These are phyloP conservation scores for Timema podura DNA, from an alignment of 2,888 invertebrate species.

Conservation along the genomic window DNA sequence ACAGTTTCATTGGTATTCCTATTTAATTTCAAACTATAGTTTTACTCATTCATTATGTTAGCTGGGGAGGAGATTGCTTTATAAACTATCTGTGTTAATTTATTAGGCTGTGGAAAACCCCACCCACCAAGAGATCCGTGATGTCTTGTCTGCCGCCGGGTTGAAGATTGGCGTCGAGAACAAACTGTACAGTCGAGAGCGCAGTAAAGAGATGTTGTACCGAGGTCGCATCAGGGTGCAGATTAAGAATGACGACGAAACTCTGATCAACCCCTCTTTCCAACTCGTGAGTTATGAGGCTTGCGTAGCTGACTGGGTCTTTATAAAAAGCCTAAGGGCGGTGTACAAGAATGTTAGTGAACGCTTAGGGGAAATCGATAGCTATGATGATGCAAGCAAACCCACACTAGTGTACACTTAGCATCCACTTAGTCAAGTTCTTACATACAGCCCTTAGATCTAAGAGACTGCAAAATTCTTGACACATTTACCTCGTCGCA, in stretches of 20 bases:
- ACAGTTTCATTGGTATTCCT: no score
- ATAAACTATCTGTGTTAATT: neutral
- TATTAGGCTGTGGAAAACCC: conserved; percentile 87
- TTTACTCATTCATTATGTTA: neutral
- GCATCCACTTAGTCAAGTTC: no score
- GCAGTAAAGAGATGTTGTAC: conserved; percentile 80
- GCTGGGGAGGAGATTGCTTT: neutral
- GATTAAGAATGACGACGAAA: conserved; percentile 84
- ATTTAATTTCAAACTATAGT: neutral
- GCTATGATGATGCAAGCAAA: no score
- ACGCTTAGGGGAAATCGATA: no score
- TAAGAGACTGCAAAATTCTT: no score
- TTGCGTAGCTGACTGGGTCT: no score
- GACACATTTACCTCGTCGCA: no score
- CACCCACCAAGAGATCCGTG: conserved; percentile 89
- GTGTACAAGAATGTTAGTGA: no score
- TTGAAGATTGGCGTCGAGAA: conserved; percentile 86
- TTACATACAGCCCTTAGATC: no score
- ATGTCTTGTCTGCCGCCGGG: conserved; percentile 81
- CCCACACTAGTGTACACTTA: no score
- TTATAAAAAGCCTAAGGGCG: no score
- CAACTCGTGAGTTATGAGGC: conserved; percentile 52
- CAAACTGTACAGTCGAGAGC: conserved; percentile 86
- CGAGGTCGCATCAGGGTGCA: conserved; percentile 91
- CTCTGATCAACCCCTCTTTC: conserved; percentile 64